Percentiles rank a stretch among this genome's conserved stretches.
These are phyloP conservation scores for Orthonychiurus folsomi DNA, from an alignment of 2,888 invertebrate species.

Conservation along the genomic window DNA sequence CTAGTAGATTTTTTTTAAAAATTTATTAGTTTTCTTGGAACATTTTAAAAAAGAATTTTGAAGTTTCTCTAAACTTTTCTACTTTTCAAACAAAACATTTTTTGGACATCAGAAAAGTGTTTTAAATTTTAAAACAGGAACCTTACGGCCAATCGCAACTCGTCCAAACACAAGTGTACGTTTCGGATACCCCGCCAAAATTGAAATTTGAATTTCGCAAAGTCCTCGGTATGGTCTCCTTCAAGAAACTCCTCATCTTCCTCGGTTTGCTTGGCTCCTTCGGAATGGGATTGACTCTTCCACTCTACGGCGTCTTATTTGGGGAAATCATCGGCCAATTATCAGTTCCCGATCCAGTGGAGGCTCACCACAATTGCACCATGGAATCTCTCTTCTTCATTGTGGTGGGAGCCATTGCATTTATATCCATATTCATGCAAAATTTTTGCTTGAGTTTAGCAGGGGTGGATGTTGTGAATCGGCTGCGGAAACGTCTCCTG, in stretches of 20 bases:
- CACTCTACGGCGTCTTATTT: constrained; percentile 66
- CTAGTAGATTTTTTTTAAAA: no score
- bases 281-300: constrained; percentile 61
- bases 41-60: no score
- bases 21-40: no score
- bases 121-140: no score
- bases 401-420: constrained; percentile 42
- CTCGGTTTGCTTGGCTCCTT: constrained; percentile 56
- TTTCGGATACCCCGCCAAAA: no score
- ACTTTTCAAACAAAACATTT: no score
- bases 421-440: constrained; percentile 16
- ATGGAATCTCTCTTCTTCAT: constrained; percentile 42
- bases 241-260: constrained; percentile 48
- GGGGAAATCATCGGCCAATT: constrained; percentile 65
- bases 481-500: neutral
- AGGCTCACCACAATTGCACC: constrained; percentile 10
- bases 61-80: no score
- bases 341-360: constrained; percentile 17
- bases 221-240: neutral
- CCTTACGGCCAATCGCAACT: no score
- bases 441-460: neutral
- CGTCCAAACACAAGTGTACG: no score
- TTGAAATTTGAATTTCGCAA: neutral
- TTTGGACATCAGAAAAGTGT: no score
- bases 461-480: neutral